These are phyloP conservation scores for Lagria hirta DNA, from an alignment of 2,888 invertebrate species.

Conservation along the genomic window DNA sequence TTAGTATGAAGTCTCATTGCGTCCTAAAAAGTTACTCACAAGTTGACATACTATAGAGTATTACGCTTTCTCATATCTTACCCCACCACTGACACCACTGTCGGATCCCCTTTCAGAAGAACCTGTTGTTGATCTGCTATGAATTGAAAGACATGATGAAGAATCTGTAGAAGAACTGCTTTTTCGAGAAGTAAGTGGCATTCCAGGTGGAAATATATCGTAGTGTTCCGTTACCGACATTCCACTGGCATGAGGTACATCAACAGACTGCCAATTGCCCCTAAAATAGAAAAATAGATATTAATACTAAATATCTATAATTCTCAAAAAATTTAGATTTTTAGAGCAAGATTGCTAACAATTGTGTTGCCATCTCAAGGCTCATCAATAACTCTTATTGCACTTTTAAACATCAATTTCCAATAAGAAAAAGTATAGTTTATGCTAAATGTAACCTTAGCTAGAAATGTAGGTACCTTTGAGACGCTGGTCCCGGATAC, in stretches of 20 bases:
- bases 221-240: constrained; percentile 52
- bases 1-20: constrained; percentile 51
- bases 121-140: constrained; percentile 59
- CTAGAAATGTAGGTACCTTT: too few species aligned
- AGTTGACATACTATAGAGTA: constrained; percentile 12
- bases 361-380: too few species aligned
- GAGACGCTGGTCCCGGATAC: constrained; percentile 48
- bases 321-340: too few species aligned
- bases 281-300: constrained; percentile 36
- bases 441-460: too few species aligned
- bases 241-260: constrained; percentile 50
- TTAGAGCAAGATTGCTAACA: too few species aligned
- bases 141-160: constrained; percentile 60
- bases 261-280: constrained; percentile 53
- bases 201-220: constrained; percentile 52
- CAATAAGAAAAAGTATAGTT: too few species aligned
- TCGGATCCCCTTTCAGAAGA: constrained; percentile 56
- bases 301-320: too few species aligned
- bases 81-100: constrained; percentile 54
- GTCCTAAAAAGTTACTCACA: constrained; percentile 46
- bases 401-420: too few species aligned
- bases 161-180: constrained; percentile 65
- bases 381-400: too few species aligned
- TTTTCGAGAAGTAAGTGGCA: constrained; percentile 58
- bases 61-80: constrained; percentile 29